Percentiles rank a stretch among this genome's conserved stretches.
Conservation (phyloP, 2,797 vertebrate species). For the Simalia tracyae region DNA sequence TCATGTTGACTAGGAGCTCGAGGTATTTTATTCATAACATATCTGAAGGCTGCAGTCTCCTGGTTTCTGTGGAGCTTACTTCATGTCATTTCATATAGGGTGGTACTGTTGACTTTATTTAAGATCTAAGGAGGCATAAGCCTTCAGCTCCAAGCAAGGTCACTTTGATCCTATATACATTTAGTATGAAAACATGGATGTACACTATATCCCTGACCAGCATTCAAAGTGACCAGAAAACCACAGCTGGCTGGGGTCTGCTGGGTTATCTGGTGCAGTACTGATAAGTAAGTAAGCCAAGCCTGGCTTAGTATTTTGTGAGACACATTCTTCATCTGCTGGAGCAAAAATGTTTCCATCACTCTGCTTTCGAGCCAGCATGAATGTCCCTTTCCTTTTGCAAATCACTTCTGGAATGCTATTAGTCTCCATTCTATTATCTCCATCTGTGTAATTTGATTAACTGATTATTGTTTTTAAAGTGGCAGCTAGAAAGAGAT, state of each 20-base stretch:
- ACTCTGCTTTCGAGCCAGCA: conserved; percentile 5
- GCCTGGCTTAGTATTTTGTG: background rate
- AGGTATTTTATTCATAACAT: background rate
- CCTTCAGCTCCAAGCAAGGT: background rate
- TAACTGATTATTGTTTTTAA: conserved; percentile 67
- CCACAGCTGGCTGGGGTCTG: background rate
- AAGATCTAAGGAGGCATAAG: background rate
- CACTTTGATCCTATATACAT: background rate
- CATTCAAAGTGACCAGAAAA: background rate
- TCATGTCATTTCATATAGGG: background rate
- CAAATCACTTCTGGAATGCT: background rate
- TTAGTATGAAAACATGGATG: background rate
- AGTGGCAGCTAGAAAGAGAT: conserved; percentile 51
- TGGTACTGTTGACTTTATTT: background rate
- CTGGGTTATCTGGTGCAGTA: background rate
- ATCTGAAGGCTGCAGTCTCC: background rate
- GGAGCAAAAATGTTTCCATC: conserved; percentile 15
- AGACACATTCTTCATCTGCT: background rate
- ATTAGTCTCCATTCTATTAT: conserved; percentile 42
- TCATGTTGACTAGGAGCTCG: background rate
- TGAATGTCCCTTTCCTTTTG: conserved; percentile 10
- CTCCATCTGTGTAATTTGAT: conserved; percentile 65
- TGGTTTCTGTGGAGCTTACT: background rate
- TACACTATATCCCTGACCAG: background rate
- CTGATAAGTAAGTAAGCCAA: background rate